Percentiles rank a stretch among this genome's conserved stretches.
These are phyloP conservation scores for Sphaerophoria rueppellii DNA, from an alignment of 2,888 invertebrate genomes.

Conservation along the genomic window DNA sequence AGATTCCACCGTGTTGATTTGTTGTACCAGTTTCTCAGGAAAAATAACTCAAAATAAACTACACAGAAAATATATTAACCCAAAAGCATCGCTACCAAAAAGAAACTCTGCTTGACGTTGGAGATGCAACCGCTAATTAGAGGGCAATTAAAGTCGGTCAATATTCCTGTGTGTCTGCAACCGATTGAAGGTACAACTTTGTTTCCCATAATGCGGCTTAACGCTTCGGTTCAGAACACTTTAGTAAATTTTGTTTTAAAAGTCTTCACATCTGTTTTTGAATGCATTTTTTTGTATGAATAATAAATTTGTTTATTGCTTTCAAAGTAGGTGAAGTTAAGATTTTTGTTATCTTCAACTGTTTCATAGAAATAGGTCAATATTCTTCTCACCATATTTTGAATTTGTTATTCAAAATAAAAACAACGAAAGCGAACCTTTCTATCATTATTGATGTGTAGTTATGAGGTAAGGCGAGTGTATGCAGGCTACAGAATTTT, in stretches of 20 bases:
- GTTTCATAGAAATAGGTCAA: background rate
- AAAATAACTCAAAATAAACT: slow-evolving; percentile 30
- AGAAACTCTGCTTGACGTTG: slow-evolving; percentile 54
- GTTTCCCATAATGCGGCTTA: slow-evolving; percentile 27
- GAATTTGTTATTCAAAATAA: too few species aligned
- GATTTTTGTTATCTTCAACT: slow-evolving; percentile 21
- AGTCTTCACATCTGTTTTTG: slow-evolving; percentile 43
- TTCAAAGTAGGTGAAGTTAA: slow-evolving; percentile 56
- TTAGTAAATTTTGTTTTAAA: slow-evolving; percentile 20
- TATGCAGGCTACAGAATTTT: too few species aligned
- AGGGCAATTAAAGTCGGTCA: slow-evolving; percentile 68
- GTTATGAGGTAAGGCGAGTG: too few species aligned
- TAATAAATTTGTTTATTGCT: slow-evolving; percentile 39
- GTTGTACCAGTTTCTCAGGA: slow-evolving; percentile 10
- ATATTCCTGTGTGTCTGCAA: slow-evolving; percentile 10
- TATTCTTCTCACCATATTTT: background rate
- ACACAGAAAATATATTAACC: slow-evolving; percentile 26
- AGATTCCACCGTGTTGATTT: slow-evolving; percentile 31
- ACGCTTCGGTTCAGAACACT: slow-evolving; percentile 26
- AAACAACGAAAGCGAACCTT: too few species aligned
- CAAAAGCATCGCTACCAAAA: slow-evolving; percentile 50
- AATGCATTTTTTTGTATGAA: slow-evolving; percentile 12
- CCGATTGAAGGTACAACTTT: background rate
- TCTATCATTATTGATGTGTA: too few species aligned
- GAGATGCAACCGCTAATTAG: slow-evolving; percentile 60